Evolutionary conservation across 2,888 invertebrate species (phyloP).

Genomic region (Drosophila lutescens): DNA sequence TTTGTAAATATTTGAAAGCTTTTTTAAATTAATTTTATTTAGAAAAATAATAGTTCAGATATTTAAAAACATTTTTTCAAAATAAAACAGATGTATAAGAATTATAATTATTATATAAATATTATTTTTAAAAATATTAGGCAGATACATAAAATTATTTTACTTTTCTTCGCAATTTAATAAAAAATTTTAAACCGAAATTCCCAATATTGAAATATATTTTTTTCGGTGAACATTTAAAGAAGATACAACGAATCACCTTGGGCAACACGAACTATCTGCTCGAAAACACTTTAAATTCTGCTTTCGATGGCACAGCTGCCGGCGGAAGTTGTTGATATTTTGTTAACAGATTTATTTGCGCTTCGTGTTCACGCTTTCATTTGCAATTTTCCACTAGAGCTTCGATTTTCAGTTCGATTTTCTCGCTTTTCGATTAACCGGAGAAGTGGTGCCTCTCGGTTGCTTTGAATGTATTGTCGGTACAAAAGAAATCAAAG

Average conservation of each 20-base stretch:
- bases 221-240: not conserved
- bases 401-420: slow-evolving; percentile 9
- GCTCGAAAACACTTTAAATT: slow-evolving; percentile 9
- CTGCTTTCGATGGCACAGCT: slow-evolving; percentile 4
- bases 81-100: too few relatives aligned
- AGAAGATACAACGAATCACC: not conserved
- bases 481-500: slow-evolving; percentile 42
- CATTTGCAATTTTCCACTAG: slow-evolving; percentile 38
- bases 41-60: too few relatives aligned
- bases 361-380: slow-evolving; percentile 48
- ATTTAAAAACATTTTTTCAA: too few relatives aligned
- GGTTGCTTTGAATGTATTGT: slow-evolving; percentile 33
- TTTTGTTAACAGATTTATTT: slow-evolving; percentile 52
- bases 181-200: too few relatives aligned
- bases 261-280: slow-evolving; percentile 20
- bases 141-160: too few relatives aligned
- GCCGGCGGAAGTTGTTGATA: slow-evolving; percentile 42
- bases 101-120: too few relatives aligned
- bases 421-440: slow-evolving; percentile 44
- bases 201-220: too few relatives aligned
- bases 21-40: not conserved
- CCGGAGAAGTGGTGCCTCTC: slow-evolving; percentile 30
- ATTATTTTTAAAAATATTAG: too few relatives aligned
- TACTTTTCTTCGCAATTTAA: too few relatives aligned
- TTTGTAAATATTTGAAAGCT: too few relatives aligned